Evolutionary conservation across 2,888 invertebrate genomes (phyloP), one percentile per base, ranked within the genome.

Genomic region (Stenodera caucasica): DNA sequence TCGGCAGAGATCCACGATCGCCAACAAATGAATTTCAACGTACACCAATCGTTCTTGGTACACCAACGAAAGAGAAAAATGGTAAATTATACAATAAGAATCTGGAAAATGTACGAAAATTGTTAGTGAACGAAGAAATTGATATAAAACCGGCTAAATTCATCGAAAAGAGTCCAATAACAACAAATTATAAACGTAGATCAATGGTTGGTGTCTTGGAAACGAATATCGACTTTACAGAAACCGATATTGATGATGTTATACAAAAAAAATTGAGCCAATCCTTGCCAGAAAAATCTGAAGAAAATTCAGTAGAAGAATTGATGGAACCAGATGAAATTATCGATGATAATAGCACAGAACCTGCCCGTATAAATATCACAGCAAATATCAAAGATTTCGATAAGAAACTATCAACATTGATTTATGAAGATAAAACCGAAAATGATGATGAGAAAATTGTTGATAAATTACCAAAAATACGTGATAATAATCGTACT

Each of bases 191-290:
- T 55, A 80, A 74, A 63, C 69, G 74, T 58, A 77, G 78, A 49
- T 82, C 82, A 62, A 81, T 82, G 49, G 79, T 79, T 23, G 80
- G 79, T 45, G 75, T 87, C 35, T 75, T 87, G 63, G 86, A 87
- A 79, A 87, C 87, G 18, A 85, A 86, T 76, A 83, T 87, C 78
- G 86, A 87, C 69, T 86, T 81, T 78, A 75, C 84, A 32, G 86
- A 85, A 74, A 81, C 81, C 23, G 77, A 81, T 72, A 70, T 81
- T 40, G 81, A 81, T 73, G 70, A 55, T 33, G 77, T 77, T 15
- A 63, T 74, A 35, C 65, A 71, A 60, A 65, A 70, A 55, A 71
- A 72, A 63, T 57, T 55, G 21, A 68, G 64, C 37, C 63, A 49
- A 18, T 57, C 45, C 0, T 51, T 60, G 14, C 56, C n/a, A 2